phyloP scores from a whole-genome alignment of 53 echinoderm and acorn worm genomes.

The Arbacia lixula region DNA sequence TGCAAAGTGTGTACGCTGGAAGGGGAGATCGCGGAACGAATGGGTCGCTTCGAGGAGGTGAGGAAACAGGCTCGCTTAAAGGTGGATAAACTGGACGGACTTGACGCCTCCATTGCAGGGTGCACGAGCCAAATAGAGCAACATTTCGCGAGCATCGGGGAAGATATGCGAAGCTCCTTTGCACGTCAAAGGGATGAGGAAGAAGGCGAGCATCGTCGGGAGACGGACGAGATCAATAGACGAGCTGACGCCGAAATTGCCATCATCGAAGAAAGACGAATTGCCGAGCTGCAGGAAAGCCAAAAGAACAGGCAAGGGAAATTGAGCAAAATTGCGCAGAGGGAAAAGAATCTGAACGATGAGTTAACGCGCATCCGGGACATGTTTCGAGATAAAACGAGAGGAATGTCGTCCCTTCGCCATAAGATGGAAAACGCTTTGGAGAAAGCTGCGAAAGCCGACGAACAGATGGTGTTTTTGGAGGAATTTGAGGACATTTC shows the following conservation, averaged over 20 bases:
- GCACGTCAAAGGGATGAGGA: background rate
- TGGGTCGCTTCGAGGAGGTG: background rate
- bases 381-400: background rate
- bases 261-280: background rate
- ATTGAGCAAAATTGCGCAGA: background rate
- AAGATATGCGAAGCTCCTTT: background rate
- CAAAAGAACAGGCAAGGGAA: background rate
- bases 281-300: background rate
- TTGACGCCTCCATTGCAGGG: background rate
- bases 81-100: background rate
- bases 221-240: background rate
- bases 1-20: background rate
- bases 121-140: background rate
- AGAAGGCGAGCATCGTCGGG: background rate
- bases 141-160: background rate
- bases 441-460: background rate
- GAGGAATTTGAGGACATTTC: no score
- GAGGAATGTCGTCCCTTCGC: constrained; percentile 2
- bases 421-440: background rate
- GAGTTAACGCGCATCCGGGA: background rate
- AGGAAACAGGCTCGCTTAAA: background rate
- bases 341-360: background rate
- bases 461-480: background rate
- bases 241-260: background rate
- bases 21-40: background rate